Base-by-base conservation (phyloP, 1,140 invertebrate species). In the Phenacoccus solenopsis region DNA sequence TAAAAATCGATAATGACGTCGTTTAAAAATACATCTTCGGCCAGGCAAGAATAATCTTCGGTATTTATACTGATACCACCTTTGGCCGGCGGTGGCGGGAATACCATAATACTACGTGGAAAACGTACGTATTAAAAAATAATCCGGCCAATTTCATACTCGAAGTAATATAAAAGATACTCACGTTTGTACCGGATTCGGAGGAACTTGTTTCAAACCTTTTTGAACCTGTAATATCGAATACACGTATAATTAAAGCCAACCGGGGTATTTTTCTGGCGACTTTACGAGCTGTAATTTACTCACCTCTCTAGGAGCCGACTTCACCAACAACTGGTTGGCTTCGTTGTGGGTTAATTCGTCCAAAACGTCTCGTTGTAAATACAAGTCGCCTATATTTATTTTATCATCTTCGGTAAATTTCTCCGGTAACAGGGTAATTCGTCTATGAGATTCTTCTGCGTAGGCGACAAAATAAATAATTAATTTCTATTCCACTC, bases 1-100 rank as follows among this genome's bases (percentile, higher is more conserved):
- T 98, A 98, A 82, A 98, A 98, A 78, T 98, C 94, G 75, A 98
- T 94, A 61, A 98, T 98, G 72, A 93, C 93, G 82, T 98, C 96
- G 80, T 98, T 98, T 49, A 98, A 83, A 81, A 95, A 98, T 75
- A 96, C 90, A 80, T 95, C 94, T 76, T 90, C 88, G 16, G 88
- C 90, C 61, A 98, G 81, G 77, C 94, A 96, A 75, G 86, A 84
- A 73, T 94, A 91, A 80, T 98, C 96, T 81, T 93, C 91, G 28
- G 90, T 94, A 70, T 93, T 94, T 38, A 97, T 92, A 4, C 90
- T 84, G 71, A 64, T 64, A 22, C 59, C 59, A 5, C 59, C 88
- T 77, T 86, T 88, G 3, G 84, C 86, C 67, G 87, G 88, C 28
- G 88, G 88, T 57, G 83, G 82, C 25, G 82, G 82, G 75, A 82